Evolutionary conservation across 2,888 invertebrate genomes (phyloP).

Genomic region (Lapara coniferarum): DNA sequence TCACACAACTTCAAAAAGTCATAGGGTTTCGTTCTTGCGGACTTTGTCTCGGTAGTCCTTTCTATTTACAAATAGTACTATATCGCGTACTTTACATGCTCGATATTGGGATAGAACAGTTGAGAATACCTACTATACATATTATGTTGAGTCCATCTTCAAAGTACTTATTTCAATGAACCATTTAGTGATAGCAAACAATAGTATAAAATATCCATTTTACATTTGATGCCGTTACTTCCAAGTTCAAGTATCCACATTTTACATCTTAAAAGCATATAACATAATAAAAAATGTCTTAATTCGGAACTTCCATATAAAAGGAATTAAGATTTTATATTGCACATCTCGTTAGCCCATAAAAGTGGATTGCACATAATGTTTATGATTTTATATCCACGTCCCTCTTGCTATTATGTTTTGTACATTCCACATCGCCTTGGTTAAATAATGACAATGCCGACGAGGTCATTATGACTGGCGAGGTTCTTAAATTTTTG

Average conservation of each 20-base stretch:
- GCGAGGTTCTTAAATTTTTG: background rate
- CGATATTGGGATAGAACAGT: too few relatives aligned
- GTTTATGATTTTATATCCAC: background rate
- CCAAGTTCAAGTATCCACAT: background rate
- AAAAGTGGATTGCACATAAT: background rate
- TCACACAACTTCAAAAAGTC: too few relatives aligned
- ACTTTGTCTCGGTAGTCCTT: too few relatives aligned
- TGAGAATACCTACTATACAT: too few relatives aligned
- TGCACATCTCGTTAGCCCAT: background rate
- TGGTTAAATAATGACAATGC: constrained; percentile 10
- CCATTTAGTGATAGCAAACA: too few relatives aligned
- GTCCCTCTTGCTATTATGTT: background rate
- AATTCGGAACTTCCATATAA: background rate
- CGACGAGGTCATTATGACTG: constrained; percentile 19
- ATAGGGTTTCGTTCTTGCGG: too few relatives aligned
- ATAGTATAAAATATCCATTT: too few relatives aligned
- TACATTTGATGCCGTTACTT: too few relatives aligned
- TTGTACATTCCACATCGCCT: background rate
- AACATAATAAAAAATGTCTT: background rate
- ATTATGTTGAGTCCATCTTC: too few relatives aligned
- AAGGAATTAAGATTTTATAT: constrained; percentile 1
- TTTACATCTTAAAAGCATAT: background rate
- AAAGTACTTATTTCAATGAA: too few relatives aligned
- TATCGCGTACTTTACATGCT: too few relatives aligned
- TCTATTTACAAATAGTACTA: too few relatives aligned